These are phyloP conservation scores for Caenorhabditis sp. DNA, from an alignment of 2,888 invertebrate species.

Conservation along the genomic window DNA sequence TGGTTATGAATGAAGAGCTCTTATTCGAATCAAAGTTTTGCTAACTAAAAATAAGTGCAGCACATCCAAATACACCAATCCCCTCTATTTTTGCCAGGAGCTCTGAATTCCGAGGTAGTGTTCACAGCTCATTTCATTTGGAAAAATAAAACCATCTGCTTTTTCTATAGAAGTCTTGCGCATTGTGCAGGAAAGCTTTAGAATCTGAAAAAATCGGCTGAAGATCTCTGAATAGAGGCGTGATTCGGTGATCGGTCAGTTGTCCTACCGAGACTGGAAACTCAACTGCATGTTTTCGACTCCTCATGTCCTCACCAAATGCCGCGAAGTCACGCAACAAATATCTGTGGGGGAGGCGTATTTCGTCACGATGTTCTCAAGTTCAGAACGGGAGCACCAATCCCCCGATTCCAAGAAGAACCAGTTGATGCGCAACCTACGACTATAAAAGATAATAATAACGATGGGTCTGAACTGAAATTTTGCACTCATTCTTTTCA, in stretches of 20 bases:
- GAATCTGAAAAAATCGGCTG: not conserved
- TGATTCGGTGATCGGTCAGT: slow-evolving; percentile 2
- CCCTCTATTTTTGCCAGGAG: not conserved
- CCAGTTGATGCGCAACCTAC: too few species aligned
- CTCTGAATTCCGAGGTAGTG: too few species aligned
- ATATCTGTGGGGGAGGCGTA: not conserved
- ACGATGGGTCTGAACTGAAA: too few species aligned
- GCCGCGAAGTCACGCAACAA: slow-evolving; percentile 5
- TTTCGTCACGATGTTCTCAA: too few species aligned
- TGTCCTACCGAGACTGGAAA: slow-evolving; percentile 2
- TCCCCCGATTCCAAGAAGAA: too few species aligned
- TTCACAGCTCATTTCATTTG: too few species aligned
- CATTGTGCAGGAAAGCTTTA: not conserved
- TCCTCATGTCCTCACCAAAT: not conserved
- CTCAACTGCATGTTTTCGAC: not conserved
- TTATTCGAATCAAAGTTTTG: slow-evolving; percentile 40
- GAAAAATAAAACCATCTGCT: slow-evolving; percentile 57
- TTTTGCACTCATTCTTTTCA: too few species aligned
- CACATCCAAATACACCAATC: slow-evolving; percentile 2
- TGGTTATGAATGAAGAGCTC: slow-evolving; percentile 3
- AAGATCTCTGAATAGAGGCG: not conserved
- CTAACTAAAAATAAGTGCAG: slow-evolving; percentile 24
- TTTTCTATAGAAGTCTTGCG: too few species aligned
- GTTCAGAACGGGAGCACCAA: too few species aligned
- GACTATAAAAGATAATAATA: too few species aligned